These are phyloP conservation scores for Neopipo cinnamomea DNA, from an alignment of 2,113 vertebrate species.

Conservation along the genomic window DNA sequence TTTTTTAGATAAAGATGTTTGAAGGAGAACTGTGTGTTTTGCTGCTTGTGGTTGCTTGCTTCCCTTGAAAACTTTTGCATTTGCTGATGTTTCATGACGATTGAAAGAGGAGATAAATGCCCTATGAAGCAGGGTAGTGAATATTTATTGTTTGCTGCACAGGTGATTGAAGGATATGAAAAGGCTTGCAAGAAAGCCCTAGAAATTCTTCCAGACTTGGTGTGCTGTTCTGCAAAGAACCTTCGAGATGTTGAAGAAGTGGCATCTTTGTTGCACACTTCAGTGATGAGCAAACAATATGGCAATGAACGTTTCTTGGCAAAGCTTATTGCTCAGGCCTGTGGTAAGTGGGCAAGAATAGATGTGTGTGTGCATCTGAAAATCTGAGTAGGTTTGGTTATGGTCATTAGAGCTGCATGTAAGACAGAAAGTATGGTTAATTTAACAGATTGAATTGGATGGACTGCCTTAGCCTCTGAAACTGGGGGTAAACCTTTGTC, in stretches of 20 bases:
- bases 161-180: conserved; percentile 98
- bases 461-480: background rate
- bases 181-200: conserved; percentile 90
- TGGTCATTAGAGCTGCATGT: background rate
- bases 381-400: background rate
- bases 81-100: background rate
- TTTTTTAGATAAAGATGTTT: background rate
- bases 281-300: conserved; percentile 96
- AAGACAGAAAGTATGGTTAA: background rate
- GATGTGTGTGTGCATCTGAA: background rate
- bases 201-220: conserved; percentile 89
- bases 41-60: background rate
- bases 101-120: background rate
- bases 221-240: conserved; percentile 89
- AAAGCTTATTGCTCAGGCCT: conserved; percentile 91
- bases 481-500: background rate
- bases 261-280: conserved; percentile 82
- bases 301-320: conserved; percentile 90
- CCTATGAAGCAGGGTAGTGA: background rate
- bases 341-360: conserved; percentile 79
- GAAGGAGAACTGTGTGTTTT: background rate
- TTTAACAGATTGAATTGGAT: background rate
- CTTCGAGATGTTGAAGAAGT: conserved; percentile 85
- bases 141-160: background rate
- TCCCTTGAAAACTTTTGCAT: background rate